phyloP scores from a whole-genome alignment of 2,113 vertebrate species.

The Cynoglossus semilaevis region DNA sequence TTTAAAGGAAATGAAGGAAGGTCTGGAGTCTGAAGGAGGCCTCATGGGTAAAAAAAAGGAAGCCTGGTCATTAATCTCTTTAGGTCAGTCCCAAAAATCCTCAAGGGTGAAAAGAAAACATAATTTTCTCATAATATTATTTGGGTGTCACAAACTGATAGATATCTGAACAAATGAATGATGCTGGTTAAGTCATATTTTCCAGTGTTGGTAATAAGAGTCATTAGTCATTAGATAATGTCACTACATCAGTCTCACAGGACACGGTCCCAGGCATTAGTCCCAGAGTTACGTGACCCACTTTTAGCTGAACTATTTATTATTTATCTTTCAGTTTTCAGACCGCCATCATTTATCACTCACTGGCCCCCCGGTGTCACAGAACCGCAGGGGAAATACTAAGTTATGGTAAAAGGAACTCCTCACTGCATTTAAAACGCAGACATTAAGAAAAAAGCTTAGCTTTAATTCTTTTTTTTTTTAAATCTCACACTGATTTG shows the following conservation, averaged over 20 bases:
- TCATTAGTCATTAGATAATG: slow-evolving; percentile 41
- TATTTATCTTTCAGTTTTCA: slow-evolving; percentile 37
- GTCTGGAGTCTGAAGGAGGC: neutral
- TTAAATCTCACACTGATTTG: neutral
- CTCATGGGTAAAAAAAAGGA: neutral
- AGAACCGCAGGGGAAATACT: slow-evolving; percentile 6
- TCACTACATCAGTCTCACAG: slow-evolving; percentile 20
- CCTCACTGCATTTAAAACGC: neutral
- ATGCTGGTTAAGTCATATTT: neutral
- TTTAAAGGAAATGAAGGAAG: slow-evolving; percentile 5
- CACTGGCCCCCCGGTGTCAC: slow-evolving; percentile 5
- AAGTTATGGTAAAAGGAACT: neutral
- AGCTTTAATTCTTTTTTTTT: too few relatives aligned
- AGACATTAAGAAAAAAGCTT: slow-evolving; percentile 8
- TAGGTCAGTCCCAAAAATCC: slow-evolving; percentile 15
- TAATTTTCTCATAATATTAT: slow-evolving; percentile 7
- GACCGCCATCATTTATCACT: slow-evolving; percentile 28
- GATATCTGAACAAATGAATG: neutral
- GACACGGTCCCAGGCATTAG: neutral
- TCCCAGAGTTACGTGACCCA: slow-evolving; percentile 19
- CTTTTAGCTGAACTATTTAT: slow-evolving; percentile 20
- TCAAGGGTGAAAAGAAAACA: slow-evolving; percentile 8
- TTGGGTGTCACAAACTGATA: slow-evolving; percentile 22
- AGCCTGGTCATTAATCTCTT: slow-evolving; percentile 30
- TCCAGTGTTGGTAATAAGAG: slow-evolving; percentile 15